Percentiles rank a stretch among this genome's conserved stretches.
These are phyloP conservation scores for Danio rerio DNA, from an alignment of 2,113 vertebrate genomes.

Conservation along the genomic window DNA sequence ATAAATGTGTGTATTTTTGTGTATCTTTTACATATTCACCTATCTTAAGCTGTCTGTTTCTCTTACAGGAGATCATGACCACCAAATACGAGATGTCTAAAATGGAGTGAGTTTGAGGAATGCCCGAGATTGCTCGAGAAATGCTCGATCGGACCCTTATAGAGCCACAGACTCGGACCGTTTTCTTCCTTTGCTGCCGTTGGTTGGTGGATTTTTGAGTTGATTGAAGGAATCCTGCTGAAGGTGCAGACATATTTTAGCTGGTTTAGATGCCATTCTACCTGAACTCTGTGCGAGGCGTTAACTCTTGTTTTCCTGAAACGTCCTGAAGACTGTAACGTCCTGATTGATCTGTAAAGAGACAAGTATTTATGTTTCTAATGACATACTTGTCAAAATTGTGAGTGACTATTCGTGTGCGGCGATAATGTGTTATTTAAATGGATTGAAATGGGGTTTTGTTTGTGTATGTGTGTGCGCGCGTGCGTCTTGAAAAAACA, in stretches of 20 bases:
- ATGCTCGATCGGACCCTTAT: neutral
- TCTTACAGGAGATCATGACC: conserved; percentile 87
- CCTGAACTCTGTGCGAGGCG: conserved; percentile 13
- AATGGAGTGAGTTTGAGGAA: conserved; percentile 76
- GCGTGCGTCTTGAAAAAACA: neutral
- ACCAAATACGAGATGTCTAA: conserved; percentile 90
- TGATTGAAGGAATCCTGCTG: neutral
- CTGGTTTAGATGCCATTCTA: neutral
- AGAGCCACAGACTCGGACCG: neutral
- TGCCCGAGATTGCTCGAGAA: too few relatives aligned
- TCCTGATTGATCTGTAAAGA: neutral
- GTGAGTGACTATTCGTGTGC: neutral
- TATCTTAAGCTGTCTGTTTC: neutral
- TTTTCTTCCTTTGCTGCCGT: neutral
- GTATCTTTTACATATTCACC: neutral
- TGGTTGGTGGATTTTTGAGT: neutral
- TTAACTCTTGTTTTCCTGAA: conserved; percentile 14
- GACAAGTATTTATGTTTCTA: neutral
- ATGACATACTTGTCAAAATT: neutral
- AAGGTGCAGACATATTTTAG: neutral
- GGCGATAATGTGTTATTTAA: neutral
- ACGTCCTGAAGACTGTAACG: neutral
- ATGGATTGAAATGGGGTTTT: neutral
- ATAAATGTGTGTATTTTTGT: neutral
- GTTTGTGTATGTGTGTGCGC: neutral